Base-by-base conservation (phyloP, 2,113 vertebrate species). In the Irena cyanogastra region DNA sequence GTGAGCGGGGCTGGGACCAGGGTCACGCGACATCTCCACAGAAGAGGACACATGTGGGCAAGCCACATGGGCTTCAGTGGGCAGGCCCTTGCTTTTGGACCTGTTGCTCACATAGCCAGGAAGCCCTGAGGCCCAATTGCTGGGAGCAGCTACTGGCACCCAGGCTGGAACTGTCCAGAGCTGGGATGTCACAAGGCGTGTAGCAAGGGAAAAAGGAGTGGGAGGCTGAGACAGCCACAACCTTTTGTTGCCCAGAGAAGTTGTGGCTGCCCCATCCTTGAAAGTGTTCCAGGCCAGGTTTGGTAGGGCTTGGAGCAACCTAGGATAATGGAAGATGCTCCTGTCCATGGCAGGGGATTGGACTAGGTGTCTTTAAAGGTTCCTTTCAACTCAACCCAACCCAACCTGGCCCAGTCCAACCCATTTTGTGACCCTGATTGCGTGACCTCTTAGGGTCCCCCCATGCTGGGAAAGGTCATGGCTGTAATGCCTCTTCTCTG, bases 161-260 rank as follows among this genome's bases (percentile, higher is more conserved):
- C 47, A 35, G 39, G 37, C 26, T 30, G 13, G 33, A n/a, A 27
- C 20, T 4, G 6, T n/a, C 27, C 63, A 65, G 50, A 76, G 28
- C 33, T 3, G 3, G 39, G 19, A 42, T 2, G 8, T 31, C 4
- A 7, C 3, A 3, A 17, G 6, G 16, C 7, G 2, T 18, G 4
- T 42, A 64, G 31, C n/a, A 6, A 1, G 2, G 10, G 5, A 6
- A 20, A 31, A 26, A 56, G 59, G 13, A 24, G n/a, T 50, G 30
- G 39, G 49, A 68, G 39, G 31, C 59, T 74, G 37, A 20, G 37
- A 53, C 60, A 54, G 50, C 31, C 35, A n/a, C 84, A 49, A 13
- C 33, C 68, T 54, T 17, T 70, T 53, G 7, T 14, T 74, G 30
- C 22, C 47, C 47, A 52, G 26, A 44, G 57, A 27, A 83, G 37